phyloP scores from a whole-genome alignment of 2,888 invertebrate genomes.

The Buathra laborator region DNA sequence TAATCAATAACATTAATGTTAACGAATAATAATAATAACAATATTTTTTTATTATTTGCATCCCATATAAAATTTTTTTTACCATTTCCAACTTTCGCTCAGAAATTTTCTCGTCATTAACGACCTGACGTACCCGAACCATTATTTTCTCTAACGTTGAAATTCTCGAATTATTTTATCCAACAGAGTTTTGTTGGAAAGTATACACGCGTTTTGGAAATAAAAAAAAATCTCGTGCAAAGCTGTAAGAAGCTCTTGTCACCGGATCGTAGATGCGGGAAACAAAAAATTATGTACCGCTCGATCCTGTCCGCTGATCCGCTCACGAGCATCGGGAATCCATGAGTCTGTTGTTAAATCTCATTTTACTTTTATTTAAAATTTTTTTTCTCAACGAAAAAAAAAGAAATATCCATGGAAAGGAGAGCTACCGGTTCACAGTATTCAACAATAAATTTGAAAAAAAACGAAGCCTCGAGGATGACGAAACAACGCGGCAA shows the following conservation, averaged over 20 bases:
- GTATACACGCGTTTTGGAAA: neutral
- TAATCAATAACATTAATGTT: too few species aligned
- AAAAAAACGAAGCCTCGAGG: constrained; percentile 10
- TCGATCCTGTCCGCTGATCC: neutral
- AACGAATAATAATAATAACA: too few species aligned
- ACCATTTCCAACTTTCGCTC: too few species aligned
- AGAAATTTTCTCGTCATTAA: too few species aligned
- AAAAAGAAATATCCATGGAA: neutral
- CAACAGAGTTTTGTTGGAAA: too few species aligned
- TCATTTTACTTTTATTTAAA: too few species aligned
- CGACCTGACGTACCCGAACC: too few species aligned
- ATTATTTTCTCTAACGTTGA: too few species aligned
- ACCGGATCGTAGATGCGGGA: neutral
- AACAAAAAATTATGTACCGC: neutral
- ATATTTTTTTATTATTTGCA: too few species aligned
- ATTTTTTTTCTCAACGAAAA: neutral
- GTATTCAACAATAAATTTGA: constrained; percentile 13
- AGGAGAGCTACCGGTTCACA: neutral
- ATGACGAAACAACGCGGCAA: constrained; percentile 10
- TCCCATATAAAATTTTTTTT: too few species aligned
- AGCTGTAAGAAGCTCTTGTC: neutral
- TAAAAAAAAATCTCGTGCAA: neutral
- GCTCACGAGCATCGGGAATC: neutral
- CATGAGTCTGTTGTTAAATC: too few species aligned
- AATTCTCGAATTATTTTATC: too few species aligned